These are phyloP conservation scores for Mormyrus proboscirostris DNA, from an alignment of 2,797 vertebrate species.

Conservation along the genomic window DNA sequence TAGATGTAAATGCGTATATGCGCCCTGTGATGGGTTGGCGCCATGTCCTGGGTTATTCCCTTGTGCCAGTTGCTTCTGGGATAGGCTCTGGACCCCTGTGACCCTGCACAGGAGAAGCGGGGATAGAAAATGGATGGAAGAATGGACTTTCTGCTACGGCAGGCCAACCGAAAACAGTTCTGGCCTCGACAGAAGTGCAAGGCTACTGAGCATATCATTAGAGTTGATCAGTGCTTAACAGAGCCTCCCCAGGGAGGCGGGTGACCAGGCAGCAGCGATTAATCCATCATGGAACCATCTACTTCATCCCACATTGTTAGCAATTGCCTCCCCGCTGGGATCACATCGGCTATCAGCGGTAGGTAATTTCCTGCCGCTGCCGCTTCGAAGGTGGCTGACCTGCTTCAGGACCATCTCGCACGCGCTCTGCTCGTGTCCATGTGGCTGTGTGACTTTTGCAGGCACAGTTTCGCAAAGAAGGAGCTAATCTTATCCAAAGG, in stretches of 20 bases:
- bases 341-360: background rate
- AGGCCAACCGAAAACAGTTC: background rate
- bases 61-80: background rate
- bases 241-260: background rate
- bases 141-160: background rate
- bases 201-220: background rate
- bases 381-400: background rate
- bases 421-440: background rate
- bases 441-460: background rate
- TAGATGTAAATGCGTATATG: background rate
- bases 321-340: background rate
- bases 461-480: background rate
- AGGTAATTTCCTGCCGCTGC: background rate
- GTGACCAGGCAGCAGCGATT: background rate
- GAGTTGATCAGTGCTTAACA: slow-evolving; percentile 7
- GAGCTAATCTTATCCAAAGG: background rate
- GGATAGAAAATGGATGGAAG: background rate
- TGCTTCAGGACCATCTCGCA: background rate
- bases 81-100: background rate
- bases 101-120: background rate
- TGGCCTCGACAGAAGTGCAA: background rate
- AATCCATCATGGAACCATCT: background rate
- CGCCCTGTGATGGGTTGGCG: background rate
- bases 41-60: background rate
- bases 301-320: background rate